Evolutionary conservation across 2,888 invertebrate genomes (phyloP), one percentile per base, ranked within the genome.

Genomic region (Apeira syringaria): DNA sequence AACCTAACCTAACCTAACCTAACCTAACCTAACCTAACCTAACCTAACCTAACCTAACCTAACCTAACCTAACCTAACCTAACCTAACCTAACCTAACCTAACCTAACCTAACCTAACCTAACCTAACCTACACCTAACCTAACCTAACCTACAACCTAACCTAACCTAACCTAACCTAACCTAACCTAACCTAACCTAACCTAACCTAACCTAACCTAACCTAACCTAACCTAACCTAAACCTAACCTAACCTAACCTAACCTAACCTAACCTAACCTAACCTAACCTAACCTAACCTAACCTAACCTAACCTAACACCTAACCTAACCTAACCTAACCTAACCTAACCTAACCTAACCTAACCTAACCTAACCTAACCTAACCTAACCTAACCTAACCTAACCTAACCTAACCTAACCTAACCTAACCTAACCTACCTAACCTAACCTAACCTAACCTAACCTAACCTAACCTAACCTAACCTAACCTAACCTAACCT

Each of bases 251-350:
- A 42, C 32, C 51, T 45, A 47, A 47, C 47, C 56, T 56, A 51
- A 51, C 52, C 53, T 53, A 53, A 53, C 53, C 53, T 50, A 52
- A 56, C 50, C 50, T 56, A 56, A 56, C 53, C 53, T 53, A 53
- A 56, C 53, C 56, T 56, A 53, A 53, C 50, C 56, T 56, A 53
- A 56, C 56, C 36, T 20, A 27, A 28, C 44, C 41, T 41, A 50
- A 50, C 42, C 42, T 43, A 46, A 50, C 47, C 47, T 40, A 43
- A 38, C 44, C 43, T 40, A 43, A 52, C 46, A 52, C 40, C 42
- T 51, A 45, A 45, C 47, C 41, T 47, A 46, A 46, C 49, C 43
- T 47, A 47, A 47, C 43, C 43, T 47, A 47, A 44, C 43, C 43
- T 46, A 46, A 46, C 43, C 43, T 46, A 50, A 50, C 50, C 46